Evolutionary conservation across 2,888 invertebrate genomes (phyloP).

Genomic region (Cheilosia impressa): DNA sequence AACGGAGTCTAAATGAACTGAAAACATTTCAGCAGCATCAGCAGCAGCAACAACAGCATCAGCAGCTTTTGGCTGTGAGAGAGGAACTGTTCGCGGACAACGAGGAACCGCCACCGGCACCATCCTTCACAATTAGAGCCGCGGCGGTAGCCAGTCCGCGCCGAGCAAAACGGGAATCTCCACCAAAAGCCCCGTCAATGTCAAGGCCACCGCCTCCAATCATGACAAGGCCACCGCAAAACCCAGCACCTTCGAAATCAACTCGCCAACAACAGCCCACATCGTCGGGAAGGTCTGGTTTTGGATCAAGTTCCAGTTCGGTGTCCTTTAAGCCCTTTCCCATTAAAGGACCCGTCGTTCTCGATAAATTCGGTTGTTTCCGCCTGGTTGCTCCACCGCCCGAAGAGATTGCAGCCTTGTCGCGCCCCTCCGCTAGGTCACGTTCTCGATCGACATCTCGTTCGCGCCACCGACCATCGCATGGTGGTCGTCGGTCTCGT

Average conservation of each 20-base stretch:
- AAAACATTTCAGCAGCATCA: slow-evolving; percentile 72
- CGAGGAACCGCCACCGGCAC: slow-evolving; percentile 70
- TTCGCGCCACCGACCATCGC: slow-evolving; percentile 76
- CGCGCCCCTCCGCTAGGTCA: slow-evolving; percentile 60
- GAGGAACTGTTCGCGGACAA: slow-evolving; percentile 34
- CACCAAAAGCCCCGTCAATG: slow-evolving; percentile 77
- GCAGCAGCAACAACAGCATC: slow-evolving; percentile 60
- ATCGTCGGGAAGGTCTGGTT: slow-evolving; percentile 7
- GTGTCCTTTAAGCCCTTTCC: slow-evolving; percentile 78
- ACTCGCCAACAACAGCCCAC: not conserved
- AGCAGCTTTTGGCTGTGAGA: slow-evolving; percentile 31
- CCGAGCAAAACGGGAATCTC: slow-evolving; percentile 63
- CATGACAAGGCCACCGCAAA: slow-evolving; percentile 3
- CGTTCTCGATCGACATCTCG: slow-evolving; percentile 68
- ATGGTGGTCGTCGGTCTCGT: slow-evolving; percentile 71
- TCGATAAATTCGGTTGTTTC: slow-evolving; percentile 90
- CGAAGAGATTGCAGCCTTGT: slow-evolving; percentile 42
- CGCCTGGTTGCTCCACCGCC: slow-evolving; percentile 86
- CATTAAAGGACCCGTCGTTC: slow-evolving; percentile 85
- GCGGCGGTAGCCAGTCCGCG: slow-evolving; percentile 9
- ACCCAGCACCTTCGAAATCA: not conserved
- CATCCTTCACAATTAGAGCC: slow-evolving; percentile 63
- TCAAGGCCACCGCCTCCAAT: slow-evolving; percentile 4
- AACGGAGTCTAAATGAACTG: slow-evolving; percentile 81
- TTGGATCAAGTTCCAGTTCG: slow-evolving; percentile 26